Base-by-base conservation (phyloP, 2,888 invertebrate genomes). In the Drosophila trichaetosa region DNA sequence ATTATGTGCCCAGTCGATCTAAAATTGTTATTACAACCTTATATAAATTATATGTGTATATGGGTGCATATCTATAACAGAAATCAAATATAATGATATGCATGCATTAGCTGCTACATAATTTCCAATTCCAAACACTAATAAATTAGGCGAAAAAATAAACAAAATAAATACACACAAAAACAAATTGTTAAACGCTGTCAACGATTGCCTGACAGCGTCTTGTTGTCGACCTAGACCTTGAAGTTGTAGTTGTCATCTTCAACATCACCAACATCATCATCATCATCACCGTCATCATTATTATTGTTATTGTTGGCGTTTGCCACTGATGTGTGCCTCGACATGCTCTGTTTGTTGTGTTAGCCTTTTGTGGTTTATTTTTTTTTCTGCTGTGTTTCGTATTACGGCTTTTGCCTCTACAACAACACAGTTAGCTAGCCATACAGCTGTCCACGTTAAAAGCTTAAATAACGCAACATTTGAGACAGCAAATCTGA, bases 141-240 rank as follows among this genome's bases (percentile, higher is more conserved):
- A 64, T 58, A 70, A 69, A 16, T 24, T 24, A 16, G 8, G 24
- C 16, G 46, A 46, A 46, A 24, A 46, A 46, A 61, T 24, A 66
- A 59, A 57, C 33, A 56, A 38, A 66, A 49, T 11, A 61, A 33
- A 29, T 54, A 49, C 3, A 4, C 18, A 73, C 48, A 18, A 24
- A 46, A 46, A 64, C 56, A 68, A 58, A 69, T 74, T 71, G 66
- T 69, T 76, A 76, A 80, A 65, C 69, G 71, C 80, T 82, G 86
- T 86, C 80, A 88, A 82, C 82, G 83, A 72, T 57, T 72, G 59
- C 65, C 42, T 62, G 38, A 34, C 60, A 38, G n/a, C 27, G 46
- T 56, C 78, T 62, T 49, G 57, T 59, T 69, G 73, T 58, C 79
- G 83, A 88, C 89, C 90, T 90, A 89, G 88, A 90, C 88, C 88